phyloP scores from a whole-genome alignment of 2,888 invertebrate genomes.

The Epicampocera succincta region DNA sequence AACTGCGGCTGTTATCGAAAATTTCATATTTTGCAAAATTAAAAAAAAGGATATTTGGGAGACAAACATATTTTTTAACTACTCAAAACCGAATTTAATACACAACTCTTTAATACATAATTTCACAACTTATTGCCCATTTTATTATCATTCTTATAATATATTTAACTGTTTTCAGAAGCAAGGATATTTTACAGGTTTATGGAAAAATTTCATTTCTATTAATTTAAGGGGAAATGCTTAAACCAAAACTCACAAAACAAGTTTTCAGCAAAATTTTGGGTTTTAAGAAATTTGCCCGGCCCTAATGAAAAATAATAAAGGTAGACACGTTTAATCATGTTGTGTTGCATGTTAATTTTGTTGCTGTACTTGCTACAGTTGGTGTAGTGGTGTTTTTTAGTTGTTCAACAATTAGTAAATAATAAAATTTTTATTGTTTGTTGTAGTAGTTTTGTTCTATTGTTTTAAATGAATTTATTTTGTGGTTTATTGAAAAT shows the following conservation, averaged over 20 bases:
- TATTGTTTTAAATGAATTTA: conserved; percentile 69
- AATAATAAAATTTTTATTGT: conserved; percentile 69
- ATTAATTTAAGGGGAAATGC: no score
- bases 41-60: no score
- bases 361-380: neutral
- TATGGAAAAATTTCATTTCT: neutral
- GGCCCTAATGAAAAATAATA: conserved; percentile 19
- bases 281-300: neutral
- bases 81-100: no score
- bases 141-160: no score
- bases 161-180: no score
- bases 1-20: no score
- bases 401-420: conserved; percentile 67
- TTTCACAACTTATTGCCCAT: no score
- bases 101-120: no score
- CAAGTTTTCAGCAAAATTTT: neutral
- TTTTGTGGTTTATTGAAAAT: conserved; percentile 65
- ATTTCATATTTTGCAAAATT: no score
- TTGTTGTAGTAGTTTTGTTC: conserved; percentile 67
- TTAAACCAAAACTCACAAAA: no score
- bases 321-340: conserved; percentile 55
- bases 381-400: conserved; percentile 35
- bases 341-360: conserved; percentile 37
- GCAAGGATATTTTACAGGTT: neutral
- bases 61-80: no score